Evolutionary conservation across 64 coral and sea anemone species (phyloP), one percentile per base, ranked within the genome.

Genomic region (Actinia tenebrosa): DNA sequence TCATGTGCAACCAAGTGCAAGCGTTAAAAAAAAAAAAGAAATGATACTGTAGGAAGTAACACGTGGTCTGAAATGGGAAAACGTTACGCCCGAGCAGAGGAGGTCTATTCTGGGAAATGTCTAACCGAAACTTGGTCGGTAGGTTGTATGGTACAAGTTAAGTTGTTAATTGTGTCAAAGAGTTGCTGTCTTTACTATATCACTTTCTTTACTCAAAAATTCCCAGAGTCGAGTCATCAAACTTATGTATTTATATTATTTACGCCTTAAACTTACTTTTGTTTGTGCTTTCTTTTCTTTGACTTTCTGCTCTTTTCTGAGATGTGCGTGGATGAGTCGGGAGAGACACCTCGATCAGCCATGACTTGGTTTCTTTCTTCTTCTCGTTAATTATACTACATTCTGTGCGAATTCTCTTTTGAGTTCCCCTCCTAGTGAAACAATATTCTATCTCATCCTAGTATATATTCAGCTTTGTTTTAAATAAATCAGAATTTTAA

Each of bases 261-360:
- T 16, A 46, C 44, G 44, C 25, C 26, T 45, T 79, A 13, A 84
- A 84, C 82, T 71, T 85, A 88, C 79, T 56, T 86, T 56, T 93
- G 68, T 64, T 96, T 93, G 18, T 90, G 84, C 45, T 93, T 96
- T 71, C 78, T 88, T 53, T 96, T 96, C 86, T 84, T 88, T 1
- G 75, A n/a, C 71, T 90, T 93, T 86, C 86, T 93, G 5, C 80
- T 93, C 50, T 88, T 90, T 19, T 87, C 55, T 22, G 94, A 53
- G 16, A 96, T 87, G 50, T 96, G 91, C 43, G 94, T 96, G 22
- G 94, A 96, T 7, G 94, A 96, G 72, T 96, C 91, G 45, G 91
- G 94, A 53, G 91, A 96, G 23, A 96, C 91, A 53, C 77, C 91
- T 77, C 85, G 84, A 27, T 86, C 87, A 22, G 92, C 94, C 94